phyloP scores from a whole-genome alignment of 2,113 vertebrate species.

The Orycteropus afer region DNA sequence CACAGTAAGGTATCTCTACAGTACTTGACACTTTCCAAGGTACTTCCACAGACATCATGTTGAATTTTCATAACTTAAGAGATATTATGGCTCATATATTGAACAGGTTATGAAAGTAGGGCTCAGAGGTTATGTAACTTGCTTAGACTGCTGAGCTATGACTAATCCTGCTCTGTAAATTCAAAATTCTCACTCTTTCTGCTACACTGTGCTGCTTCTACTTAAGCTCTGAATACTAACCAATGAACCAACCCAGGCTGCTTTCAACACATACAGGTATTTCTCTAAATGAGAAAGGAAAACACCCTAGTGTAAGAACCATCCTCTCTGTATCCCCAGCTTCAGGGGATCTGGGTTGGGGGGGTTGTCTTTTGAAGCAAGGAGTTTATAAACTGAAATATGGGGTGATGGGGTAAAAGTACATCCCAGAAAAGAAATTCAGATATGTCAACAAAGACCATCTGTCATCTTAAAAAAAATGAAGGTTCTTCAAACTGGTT shows the following conservation, averaged over 20 bases:
- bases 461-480: background rate
- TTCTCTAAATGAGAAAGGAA: background rate
- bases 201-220: background rate
- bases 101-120: background rate
- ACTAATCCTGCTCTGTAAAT: background rate
- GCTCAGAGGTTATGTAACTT: background rate
- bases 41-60: background rate
- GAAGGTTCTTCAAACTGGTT: background rate
- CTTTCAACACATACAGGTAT: background rate
- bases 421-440: background rate
- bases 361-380: background rate
- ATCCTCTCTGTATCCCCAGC: background rate
- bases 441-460: background rate
- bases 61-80: background rate
- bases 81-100: background rate
- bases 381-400: background rate
- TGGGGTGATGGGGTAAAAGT: background rate
- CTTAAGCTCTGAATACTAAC: background rate
- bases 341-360: background rate
- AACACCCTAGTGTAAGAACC: background rate
- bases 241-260: background rate
- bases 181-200: background rate
- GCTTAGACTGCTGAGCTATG: background rate
- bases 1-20: rapidly evolving
- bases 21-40: background rate